Evolutionary conservation across 2,888 invertebrate species (phyloP), one percentile per base, ranked within the genome.

Genomic region (Protonemura montana): DNA sequence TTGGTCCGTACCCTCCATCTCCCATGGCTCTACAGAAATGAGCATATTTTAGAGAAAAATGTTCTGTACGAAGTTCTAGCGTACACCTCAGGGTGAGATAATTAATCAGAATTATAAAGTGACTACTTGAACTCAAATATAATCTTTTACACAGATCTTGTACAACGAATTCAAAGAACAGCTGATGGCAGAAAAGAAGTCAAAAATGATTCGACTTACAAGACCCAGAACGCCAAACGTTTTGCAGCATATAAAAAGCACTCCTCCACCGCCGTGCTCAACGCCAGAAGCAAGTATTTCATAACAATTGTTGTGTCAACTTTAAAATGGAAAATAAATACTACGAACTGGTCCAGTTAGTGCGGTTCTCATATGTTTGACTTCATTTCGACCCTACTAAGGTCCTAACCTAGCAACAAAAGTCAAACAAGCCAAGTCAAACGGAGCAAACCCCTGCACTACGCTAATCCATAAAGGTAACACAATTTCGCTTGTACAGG

Each of bases 141-240:
- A 35, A 35, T 35, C 3, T 82, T 30, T 26, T 41, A 0, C 3
- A n/a, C 82, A 83, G 82, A 35, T 83, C 13, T 41, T 83, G 13
- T 42, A 83, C 41, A 26, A 26, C 35, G 82, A 83, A 13, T 35
- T 83, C 35, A 83, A 42, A 83, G 42, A 35, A 7, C 35, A 42
- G 13, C 27, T 83, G 1, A n/a, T 41, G 10, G 82, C 16, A 16
- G 82, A 83, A 26, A 83, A 42, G 26, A 83, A 41, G 16, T 35
- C 29, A 41, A 83, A 83, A n/a, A 30, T n/a, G 25, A 83, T 83
- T 26, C 82, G 25, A n/a, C 30, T 41, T 25, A 83, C 82, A 16
- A 83, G 30, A 41, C 82, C 82, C 3, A 25, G n/a, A 28, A 78
- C 78, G 16, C 78, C 78, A 26, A 26, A 26, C 10, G 25, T 78